A percentile compares a stretch with the other conserved stretches of the same genome.
Evolutionary conservation across 2,888 invertebrate species (phyloP).

Genomic region (Glyphotaelius pellucidus): DNA sequence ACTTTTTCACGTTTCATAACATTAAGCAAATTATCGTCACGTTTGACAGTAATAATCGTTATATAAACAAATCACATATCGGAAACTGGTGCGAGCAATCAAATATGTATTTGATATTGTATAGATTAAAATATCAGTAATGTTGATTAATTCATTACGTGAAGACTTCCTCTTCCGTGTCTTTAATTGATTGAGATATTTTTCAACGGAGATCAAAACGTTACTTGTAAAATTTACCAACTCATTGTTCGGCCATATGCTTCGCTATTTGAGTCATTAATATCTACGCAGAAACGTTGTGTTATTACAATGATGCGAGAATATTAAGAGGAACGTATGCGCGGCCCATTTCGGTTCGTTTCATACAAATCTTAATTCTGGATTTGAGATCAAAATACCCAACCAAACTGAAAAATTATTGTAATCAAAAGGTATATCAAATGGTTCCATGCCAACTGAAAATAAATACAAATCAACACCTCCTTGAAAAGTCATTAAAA

Average conservation of each 20-base stretch:
- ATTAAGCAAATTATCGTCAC: background rate
- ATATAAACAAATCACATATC: background rate
- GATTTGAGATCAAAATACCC: too few species aligned
- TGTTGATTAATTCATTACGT: background rate
- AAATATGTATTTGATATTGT: background rate
- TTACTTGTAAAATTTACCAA: background rate
- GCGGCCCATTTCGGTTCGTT: too few species aligned
- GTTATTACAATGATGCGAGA: background rate
- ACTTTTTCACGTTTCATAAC: background rate
- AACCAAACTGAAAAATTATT: too few species aligned
- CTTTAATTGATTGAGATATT: background rate
- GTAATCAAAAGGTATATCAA: too few species aligned
- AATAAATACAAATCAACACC: too few species aligned
- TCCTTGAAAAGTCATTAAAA: too few species aligned
- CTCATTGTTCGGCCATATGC: background rate
- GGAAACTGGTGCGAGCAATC: background rate
- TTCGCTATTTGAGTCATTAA: background rate
- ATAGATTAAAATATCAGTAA: background rate
- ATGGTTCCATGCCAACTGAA: too few species aligned
- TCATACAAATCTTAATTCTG: too few species aligned
- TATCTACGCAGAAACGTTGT: background rate
- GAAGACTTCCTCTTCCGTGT: background rate
- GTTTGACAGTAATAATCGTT: background rate
- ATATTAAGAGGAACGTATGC: too few species aligned
- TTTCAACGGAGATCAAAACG: background rate